These are phyloP conservation scores for Lucilia sericata DNA, from an alignment of 1,140 invertebrate genomes.

Conservation along the genomic window DNA sequence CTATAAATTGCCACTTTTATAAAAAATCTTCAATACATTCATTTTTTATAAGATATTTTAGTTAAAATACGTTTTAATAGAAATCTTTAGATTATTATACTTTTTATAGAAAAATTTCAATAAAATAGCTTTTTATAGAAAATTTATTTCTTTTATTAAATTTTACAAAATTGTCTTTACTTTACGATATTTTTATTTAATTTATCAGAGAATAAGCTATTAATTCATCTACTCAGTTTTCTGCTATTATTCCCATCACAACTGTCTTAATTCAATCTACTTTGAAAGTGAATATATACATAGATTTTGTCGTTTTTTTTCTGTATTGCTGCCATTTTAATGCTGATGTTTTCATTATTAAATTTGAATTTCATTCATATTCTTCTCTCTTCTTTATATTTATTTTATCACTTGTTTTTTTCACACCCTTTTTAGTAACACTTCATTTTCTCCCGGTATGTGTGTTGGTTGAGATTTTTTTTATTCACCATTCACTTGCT, in stretches of 20 bases:
- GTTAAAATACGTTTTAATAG: too few relatives aligned
- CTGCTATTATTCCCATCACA: neutral
- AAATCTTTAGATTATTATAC: too few relatives aligned
- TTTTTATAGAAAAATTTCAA: too few relatives aligned
- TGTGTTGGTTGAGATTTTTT: neutral
- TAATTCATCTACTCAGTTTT: neutral
- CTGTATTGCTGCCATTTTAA: neutral
- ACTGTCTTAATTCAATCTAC: constrained; percentile 8
- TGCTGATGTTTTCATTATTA: constrained; percentile 29
- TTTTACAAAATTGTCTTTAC: too few relatives aligned
- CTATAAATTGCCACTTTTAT: too few relatives aligned
- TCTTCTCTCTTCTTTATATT: constrained; percentile 9
- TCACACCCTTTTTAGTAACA: neutral
- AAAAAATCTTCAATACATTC: too few relatives aligned
- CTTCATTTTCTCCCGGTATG: neutral
- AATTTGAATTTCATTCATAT: constrained; percentile 24
- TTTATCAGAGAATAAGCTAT: too few relatives aligned
- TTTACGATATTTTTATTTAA: too few relatives aligned
- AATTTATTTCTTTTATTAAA: too few relatives aligned
- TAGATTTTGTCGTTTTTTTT: neutral
- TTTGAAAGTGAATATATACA: neutral
- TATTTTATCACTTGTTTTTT: constrained; percentile 17
- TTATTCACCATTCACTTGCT: neutral
- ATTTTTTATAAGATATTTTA: too few relatives aligned
- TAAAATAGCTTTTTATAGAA: too few relatives aligned